phyloP scores from a whole-genome alignment of 2,797 vertebrate species.

The Taeniopygia guttata region DNA sequence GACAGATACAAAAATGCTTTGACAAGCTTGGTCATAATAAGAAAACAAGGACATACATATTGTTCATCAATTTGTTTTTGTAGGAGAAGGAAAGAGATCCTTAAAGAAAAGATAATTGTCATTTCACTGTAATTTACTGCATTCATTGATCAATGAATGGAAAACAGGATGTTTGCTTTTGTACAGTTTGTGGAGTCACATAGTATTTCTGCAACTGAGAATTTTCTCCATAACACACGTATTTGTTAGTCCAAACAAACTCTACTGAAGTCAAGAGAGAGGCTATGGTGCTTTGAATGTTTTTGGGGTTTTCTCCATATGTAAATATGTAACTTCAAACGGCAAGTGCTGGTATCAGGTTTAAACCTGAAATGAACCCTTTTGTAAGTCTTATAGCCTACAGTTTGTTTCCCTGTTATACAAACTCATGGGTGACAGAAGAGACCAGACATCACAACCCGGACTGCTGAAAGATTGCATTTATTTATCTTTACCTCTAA shows the following conservation, averaged over 20 bases:
- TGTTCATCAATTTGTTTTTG: neutral
- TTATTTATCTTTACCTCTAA: neutral
- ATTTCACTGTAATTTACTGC: neutral
- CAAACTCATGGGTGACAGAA: neutral
- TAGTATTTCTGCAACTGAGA: neutral
- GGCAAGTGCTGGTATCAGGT: neutral
- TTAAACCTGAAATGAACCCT: neutral
- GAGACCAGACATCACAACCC: neutral
- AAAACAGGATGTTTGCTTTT: neutral
- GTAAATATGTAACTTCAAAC: neutral
- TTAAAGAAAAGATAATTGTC: neutral
- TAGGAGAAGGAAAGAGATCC: neutral
- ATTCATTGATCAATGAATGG: neutral
- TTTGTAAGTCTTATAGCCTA: neutral
- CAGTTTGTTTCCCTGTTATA: neutral
- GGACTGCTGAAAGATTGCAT: neutral
- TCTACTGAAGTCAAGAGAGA: neutral
- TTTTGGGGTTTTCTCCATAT: neutral
- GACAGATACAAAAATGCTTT: neutral
- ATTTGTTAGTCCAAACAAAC: neutral
- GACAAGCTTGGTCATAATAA: neutral
- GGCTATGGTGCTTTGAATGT: neutral
- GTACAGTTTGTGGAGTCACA: neutral
- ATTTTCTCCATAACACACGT: neutral
- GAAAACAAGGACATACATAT: neutral